These are phyloP conservation scores for Leucopternis melanops DNA, from an alignment of 2,113 vertebrate species.

Conservation along the genomic window DNA sequence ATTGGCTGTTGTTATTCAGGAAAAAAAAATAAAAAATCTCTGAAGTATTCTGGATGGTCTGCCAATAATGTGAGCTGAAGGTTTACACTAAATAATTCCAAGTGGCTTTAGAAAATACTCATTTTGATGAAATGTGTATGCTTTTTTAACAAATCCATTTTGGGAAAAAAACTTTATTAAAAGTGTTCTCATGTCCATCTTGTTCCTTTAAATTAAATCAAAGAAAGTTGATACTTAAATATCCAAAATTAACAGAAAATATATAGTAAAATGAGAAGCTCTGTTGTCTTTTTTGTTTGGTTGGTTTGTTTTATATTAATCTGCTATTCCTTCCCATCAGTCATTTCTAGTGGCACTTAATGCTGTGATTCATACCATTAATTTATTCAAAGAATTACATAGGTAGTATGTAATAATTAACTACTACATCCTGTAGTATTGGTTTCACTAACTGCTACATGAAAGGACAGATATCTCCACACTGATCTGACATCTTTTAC, in stretches of 20 bases:
- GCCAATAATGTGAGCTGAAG: not conserved
- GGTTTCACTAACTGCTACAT: not conserved
- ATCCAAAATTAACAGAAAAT: not conserved
- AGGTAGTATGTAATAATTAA: not conserved
- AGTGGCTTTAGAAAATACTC: not conserved
- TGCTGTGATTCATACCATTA: constrained; percentile 9
- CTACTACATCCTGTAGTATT: not conserved
- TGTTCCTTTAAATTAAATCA: not conserved
- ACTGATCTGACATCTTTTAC: not conserved
- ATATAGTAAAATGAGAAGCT: not conserved
- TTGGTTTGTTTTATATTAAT: not conserved
- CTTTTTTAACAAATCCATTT: not conserved
- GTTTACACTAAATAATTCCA: not conserved
- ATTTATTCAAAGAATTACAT: not conserved
- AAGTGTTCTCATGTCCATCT: not conserved
- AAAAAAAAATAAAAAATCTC: not conserved
- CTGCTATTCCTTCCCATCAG: not conserved
- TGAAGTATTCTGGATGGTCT: not conserved
- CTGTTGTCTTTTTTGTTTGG: not conserved
- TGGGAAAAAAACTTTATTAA: not conserved
- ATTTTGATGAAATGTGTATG: not conserved
- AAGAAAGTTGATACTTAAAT: not conserved
- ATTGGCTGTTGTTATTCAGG: not conserved
- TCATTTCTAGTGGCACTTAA: not conserved
- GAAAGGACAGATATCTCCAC: not conserved